Percentiles rank a stretch among this genome's conserved stretches.
phyloP scores from a whole-genome alignment of 2,113 vertebrate species.

The Hystrix brachyura region DNA sequence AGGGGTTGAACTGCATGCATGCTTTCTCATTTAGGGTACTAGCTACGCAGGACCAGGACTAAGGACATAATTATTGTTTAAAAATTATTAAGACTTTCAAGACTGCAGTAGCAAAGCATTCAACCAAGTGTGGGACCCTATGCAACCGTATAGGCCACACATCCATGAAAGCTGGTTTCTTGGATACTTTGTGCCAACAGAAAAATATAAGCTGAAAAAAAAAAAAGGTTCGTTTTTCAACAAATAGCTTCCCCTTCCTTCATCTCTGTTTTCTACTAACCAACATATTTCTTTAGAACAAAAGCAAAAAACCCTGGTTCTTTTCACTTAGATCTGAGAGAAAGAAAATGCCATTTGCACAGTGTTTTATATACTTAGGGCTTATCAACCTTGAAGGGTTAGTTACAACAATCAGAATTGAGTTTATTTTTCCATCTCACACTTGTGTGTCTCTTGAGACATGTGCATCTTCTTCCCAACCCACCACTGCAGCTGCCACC shows the following conservation, averaged over 20 bases:
- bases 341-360: conserved; percentile 21
- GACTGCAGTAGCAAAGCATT: not conserved
- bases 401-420: not conserved
- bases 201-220: not conserved
- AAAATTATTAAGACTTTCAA: conserved; percentile 47
- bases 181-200: not conserved
- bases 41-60: not conserved
- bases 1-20: not conserved
- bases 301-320: not conserved
- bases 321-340: not conserved
- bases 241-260: not conserved
- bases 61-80: conserved; percentile 8
- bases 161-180: not conserved
- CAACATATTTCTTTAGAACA: not conserved
- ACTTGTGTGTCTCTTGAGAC: not conserved
- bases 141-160: not conserved
- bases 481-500: not conserved
- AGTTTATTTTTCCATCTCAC: not conserved
- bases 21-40: not conserved
- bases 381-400: conserved; percentile 31
- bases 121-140: not conserved
- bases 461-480: not conserved
- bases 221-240: not conserved
- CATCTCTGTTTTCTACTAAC: not conserved
- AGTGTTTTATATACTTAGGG: not conserved